Evolutionary conservation across 2,888 invertebrate genomes (phyloP), one percentile per base, ranked within the genome.

Genomic region (Barypeithes pellucidus): DNA sequence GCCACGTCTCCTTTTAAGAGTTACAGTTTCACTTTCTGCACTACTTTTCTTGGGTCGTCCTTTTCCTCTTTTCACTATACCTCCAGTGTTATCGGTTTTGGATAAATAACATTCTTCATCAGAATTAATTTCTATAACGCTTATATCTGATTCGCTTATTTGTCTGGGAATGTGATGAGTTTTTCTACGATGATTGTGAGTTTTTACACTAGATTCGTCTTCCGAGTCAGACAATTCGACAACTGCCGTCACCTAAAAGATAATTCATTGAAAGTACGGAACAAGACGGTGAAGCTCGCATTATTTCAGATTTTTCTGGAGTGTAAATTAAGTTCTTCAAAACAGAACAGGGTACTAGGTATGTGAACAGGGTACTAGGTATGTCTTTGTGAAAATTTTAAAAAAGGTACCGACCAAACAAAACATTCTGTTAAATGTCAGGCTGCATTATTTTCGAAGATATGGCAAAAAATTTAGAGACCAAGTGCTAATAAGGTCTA

Each of bases 171-270:
- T 67, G 75, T 60, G 62, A 22, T 45, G 67, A 14, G 18, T 43
- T 54, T 67, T 67, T 74, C 71, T 75, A 73, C 59, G 54, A 70
- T 69, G 73, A 67, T 52, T 76, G 76, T 61, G 76, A 72, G 65
- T 77, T 75, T 54, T 72, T 73, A 5, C 45, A 45, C n/a, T 59
- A 52, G 57, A 47, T 65, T 85, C 85, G 33, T 85, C 85, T 43
- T 85, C 85, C 0, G 85, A 83, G 77, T 85, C 85, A 8, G 80
- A 83, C 41, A 85, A 69, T 50, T 85, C 82, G 7, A 85, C 83
- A 62, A 81, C 80, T 36, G 82, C 83, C 4, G 81, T 82, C 11
- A 82, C 77, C 77, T 79, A 67, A 3, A 77, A 77, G 63, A 43
- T 39, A 63, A 75, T 54, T 43, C 11, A 39, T 62, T 3, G 9